Conservation (phyloP, 2,888 invertebrate genomes). For the Lottia scabra region DNA sequence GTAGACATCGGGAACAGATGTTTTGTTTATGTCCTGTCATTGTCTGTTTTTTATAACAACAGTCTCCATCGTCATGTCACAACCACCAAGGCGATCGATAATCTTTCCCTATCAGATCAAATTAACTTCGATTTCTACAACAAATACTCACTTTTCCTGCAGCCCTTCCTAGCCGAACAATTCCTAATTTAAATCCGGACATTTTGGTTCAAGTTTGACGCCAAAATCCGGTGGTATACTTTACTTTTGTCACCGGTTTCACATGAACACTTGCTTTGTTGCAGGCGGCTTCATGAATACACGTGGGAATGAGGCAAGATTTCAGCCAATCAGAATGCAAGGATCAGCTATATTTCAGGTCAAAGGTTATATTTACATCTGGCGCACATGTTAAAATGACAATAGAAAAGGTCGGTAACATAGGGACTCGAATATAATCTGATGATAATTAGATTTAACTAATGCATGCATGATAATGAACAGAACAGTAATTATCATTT, state of each 20-base stretch:
- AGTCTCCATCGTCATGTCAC: background rate
- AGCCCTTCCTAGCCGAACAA: constrained; percentile 70
- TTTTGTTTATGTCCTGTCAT: constrained; percentile 1
- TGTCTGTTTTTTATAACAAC: constrained; percentile 12
- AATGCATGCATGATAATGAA: too few species aligned
- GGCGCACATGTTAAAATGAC: background rate
- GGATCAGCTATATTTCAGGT: constrained; percentile 36
- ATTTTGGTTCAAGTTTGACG: constrained; percentile 28
- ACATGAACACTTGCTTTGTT: constrained; percentile 3
- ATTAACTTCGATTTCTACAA: too few species aligned
- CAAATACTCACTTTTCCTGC: constrained; percentile 69
- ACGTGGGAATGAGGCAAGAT: constrained; percentile 50
- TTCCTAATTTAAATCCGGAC: constrained; percentile 67
- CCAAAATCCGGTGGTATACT: constrained; percentile 8
- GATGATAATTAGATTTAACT: too few species aligned
- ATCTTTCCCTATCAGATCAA: constrained; percentile 7
- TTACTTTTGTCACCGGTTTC: constrained; percentile 8
- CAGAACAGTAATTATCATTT: too few species aligned
- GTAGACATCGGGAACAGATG: background rate
- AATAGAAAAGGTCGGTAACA: background rate
- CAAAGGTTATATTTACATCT: constrained; percentile 53
- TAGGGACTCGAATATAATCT: too few species aligned
- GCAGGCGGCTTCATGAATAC: constrained; percentile 24
- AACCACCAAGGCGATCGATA: background rate
- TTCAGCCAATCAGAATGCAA: constrained; percentile 39